phyloP scores from a whole-genome alignment of 1,140 invertebrate genomes.

The Drosophila yakuba region DNA sequence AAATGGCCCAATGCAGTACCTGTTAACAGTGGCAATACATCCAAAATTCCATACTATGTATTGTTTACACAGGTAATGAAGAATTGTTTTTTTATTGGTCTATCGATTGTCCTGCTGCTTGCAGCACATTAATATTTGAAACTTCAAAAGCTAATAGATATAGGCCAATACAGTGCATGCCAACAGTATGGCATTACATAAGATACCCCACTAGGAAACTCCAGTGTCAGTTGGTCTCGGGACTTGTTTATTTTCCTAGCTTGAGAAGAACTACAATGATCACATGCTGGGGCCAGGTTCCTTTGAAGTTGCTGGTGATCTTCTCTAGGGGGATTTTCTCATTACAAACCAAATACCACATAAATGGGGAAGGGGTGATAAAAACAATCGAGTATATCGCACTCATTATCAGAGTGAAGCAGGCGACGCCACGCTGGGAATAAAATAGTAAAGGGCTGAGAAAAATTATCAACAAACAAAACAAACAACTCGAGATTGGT shows the following conservation, averaged over 20 bases:
- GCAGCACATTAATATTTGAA: slow-evolving; percentile 50
- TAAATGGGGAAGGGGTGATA: slow-evolving; percentile 17
- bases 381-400: slow-evolving; percentile 62
- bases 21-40: neutral
- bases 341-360: slow-evolving; percentile 53
- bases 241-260: slow-evolving; percentile 57
- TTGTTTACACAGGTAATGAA: slow-evolving; percentile 5
- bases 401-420: slow-evolving; percentile 71
- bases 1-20: slow-evolving; percentile 6
- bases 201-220: slow-evolving; percentile 31
- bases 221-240: slow-evolving; percentile 23
- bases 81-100: slow-evolving; percentile 24
- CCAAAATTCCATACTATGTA: neutral
- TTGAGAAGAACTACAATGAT: slow-evolving; percentile 40
- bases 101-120: slow-evolving; percentile 39
- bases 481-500: slow-evolving; percentile 39
- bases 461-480: slow-evolving; percentile 76
- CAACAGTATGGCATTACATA: slow-evolving; percentile 37
- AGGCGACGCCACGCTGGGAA: slow-evolving; percentile 60
- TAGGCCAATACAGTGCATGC: neutral
- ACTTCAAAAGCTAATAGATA: slow-evolving; percentile 58
- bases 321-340: slow-evolving; percentile 51
- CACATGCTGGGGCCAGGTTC: slow-evolving; percentile 62
- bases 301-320: slow-evolving; percentile 65
- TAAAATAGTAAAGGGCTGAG: slow-evolving; percentile 70